Conservation (phyloP, 2,888 invertebrate genomes). For the Rhingia campestris region DNA sequence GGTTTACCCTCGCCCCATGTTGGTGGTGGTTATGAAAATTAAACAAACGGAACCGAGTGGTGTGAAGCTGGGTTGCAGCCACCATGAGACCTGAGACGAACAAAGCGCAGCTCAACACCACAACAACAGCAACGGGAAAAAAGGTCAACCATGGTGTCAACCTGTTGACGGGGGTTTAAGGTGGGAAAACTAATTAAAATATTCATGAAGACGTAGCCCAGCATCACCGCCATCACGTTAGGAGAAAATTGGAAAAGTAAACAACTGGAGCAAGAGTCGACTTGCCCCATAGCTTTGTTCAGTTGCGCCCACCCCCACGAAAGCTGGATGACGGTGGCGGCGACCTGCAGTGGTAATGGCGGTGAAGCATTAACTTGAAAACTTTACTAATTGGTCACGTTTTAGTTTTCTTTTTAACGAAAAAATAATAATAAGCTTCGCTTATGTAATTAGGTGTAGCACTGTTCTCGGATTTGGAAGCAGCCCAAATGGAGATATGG, state of each 20-base stretch:
- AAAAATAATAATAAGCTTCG: slow-evolving; percentile 14
- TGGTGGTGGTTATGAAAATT: slow-evolving; percentile 24
- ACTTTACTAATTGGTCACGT: slow-evolving; percentile 70
- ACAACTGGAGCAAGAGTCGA: slow-evolving; percentile 31
- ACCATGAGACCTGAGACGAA: too few species aligned
- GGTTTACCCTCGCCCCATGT: neutral
- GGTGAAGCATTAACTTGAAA: slow-evolving; percentile 51
- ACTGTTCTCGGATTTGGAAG: neutral
- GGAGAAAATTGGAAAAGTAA: slow-evolving; percentile 33
- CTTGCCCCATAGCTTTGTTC: too few species aligned
- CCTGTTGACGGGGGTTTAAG: slow-evolving; percentile 55
- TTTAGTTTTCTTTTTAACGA: slow-evolving; percentile 17
- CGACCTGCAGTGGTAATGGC: slow-evolving; percentile 8
- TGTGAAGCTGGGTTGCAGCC: too few species aligned
- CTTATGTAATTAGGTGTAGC: slow-evolving; percentile 22
- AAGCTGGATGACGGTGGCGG: neutral
- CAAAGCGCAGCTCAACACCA: neutral
- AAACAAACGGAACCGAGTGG: slow-evolving; percentile 10
- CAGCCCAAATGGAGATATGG: too few species aligned
- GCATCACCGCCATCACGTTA: neutral
- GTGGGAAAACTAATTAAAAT: slow-evolving; percentile 70
- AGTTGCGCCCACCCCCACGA: slow-evolving; percentile 2
- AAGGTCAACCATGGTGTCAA: slow-evolving; percentile 35
- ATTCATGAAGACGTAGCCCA: slow-evolving; percentile 59
- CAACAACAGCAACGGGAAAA: neutral